These are phyloP conservation scores for Danaus chrysippus DNA, from an alignment of 2,888 invertebrate species.

Conservation along the genomic window DNA sequence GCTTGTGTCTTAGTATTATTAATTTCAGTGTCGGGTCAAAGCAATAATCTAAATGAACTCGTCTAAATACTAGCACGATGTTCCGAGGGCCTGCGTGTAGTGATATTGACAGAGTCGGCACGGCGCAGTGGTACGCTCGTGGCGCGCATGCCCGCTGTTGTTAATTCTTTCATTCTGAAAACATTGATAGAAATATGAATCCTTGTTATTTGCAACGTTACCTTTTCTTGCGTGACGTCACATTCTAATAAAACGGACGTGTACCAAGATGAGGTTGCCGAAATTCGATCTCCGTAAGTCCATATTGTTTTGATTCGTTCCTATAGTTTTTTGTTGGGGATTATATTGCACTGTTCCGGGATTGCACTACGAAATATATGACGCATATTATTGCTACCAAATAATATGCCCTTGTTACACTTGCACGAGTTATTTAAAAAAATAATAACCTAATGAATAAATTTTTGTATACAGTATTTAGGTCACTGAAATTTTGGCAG, in stretches of 20 bases:
- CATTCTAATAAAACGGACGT: constrained; percentile 34
- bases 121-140: constrained; percentile 49
- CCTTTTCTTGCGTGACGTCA: constrained; percentile 37
- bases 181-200: constrained; percentile 47
- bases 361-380: constrained; percentile 9
- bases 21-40: not conserved
- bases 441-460: constrained; percentile 18
- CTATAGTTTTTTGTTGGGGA: constrained; percentile 2
- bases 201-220: constrained; percentile 33
- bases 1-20: not conserved
- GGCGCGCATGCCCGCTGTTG: constrained; percentile 53
- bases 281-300: constrained; percentile 63
- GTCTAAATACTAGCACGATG: constrained; percentile 3
- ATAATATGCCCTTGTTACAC: constrained; percentile 24
- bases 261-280: constrained; percentile 57
- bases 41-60: not conserved
- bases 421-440: constrained; percentile 26
- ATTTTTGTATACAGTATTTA: constrained; percentile 23
- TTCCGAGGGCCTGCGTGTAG: constrained; percentile 17
- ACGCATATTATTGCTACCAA: constrained; percentile 4
- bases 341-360: not conserved
- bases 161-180: constrained; percentile 43
- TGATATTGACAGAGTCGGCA: constrained; percentile 36
- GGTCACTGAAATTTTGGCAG: constrained; percentile 25
- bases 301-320: constrained; percentile 12